These are phyloP conservation scores for Drosophila pseudoananassae DNA, from an alignment of 1,140 invertebrate genomes.

Conservation along the genomic window DNA sequence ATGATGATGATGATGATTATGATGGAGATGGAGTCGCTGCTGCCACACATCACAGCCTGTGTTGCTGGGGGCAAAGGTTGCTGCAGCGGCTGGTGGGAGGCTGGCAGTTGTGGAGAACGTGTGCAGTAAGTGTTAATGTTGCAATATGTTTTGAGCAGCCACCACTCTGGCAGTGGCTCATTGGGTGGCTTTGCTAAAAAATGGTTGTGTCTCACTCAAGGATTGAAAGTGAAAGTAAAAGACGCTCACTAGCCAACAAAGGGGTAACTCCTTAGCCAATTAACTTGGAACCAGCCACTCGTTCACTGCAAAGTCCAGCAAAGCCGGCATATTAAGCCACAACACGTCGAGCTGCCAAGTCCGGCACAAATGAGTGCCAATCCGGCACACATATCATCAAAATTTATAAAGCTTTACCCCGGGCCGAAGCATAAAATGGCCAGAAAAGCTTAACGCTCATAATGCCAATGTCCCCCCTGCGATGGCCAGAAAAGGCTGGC, in stretches of 20 bases:
- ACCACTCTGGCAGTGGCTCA: slow-evolving; percentile 15
- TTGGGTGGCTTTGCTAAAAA: slow-evolving; percentile 32
- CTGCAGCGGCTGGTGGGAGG: not conserved
- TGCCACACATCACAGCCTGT: slow-evolving; percentile 45
- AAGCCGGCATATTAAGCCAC: slow-evolving; percentile 47
- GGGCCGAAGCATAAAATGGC: slow-evolving; percentile 53
- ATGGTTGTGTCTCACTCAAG: not conserved
- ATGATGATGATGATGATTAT: slow-evolving; percentile 28
- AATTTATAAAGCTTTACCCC: slow-evolving; percentile 70
- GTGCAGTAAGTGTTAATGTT: slow-evolving; percentile 52
- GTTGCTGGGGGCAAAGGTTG: slow-evolving; percentile 46
- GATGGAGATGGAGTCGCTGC: slow-evolving; percentile 29
- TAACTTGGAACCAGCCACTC: slow-evolving; percentile 2
- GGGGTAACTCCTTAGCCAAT: slow-evolving; percentile 17
- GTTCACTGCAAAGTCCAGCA: slow-evolving; percentile 39
- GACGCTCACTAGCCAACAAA: too few relatives aligned
- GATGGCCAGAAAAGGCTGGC: slow-evolving; percentile 39
- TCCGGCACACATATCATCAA: slow-evolving; percentile 58
- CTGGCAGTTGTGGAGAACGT: slow-evolving; percentile 22
- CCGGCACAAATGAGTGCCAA: slow-evolving; percentile 51
- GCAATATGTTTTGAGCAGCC: slow-evolving; percentile 25
- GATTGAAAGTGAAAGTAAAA: slow-evolving; percentile 22
- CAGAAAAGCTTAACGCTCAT: slow-evolving; percentile 70
- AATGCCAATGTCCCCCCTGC: slow-evolving; percentile 60
- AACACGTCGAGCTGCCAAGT: slow-evolving; percentile 63